Evolutionary conservation across 1,140 invertebrate genomes (phyloP).

Genomic region (Drosophila serrata): DNA sequence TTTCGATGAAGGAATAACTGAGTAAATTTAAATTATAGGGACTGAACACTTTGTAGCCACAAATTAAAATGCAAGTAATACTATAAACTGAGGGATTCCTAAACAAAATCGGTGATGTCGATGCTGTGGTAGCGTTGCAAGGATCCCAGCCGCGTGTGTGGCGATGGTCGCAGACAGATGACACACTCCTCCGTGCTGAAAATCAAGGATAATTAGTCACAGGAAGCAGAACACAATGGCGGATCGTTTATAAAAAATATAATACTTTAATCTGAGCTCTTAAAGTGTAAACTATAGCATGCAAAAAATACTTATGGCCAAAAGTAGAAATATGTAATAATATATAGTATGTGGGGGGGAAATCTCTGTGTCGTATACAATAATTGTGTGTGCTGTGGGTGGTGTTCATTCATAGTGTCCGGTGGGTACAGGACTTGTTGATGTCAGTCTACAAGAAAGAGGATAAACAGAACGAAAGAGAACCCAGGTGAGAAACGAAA

Average conservation of each 20-base stretch:
- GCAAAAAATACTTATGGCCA: conserved; percentile 50
- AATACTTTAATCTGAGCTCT: conserved; percentile 70
- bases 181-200: conserved; percentile 81
- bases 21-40: too few species aligned
- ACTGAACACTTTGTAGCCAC: neutral
- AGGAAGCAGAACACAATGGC: neutral
- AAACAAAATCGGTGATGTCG: conserved; percentile 70
- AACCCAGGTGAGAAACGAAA: conserved; percentile 33
- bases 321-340: conserved; percentile 17
- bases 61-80: neutral
- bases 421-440: conserved; percentile 76
- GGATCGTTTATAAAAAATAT: conserved; percentile 50
- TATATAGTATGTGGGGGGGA: conserved; percentile 30
- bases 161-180: conserved; percentile 70
- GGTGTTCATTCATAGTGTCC: conserved; percentile 77
- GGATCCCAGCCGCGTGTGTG: conserved; percentile 55
- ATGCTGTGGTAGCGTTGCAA: conserved; percentile 72
- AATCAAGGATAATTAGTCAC: conserved; percentile 28
- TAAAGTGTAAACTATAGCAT: conserved; percentile 42
- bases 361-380: conserved; percentile 58
- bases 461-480: conserved; percentile 42
- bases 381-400: conserved; percentile 30
- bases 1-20: too few species aligned
- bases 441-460: conserved; percentile 75
- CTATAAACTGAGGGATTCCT: neutral